Evolutionary conservation across 2,113 vertebrate genomes (phyloP).

Genomic region (Alosa alosa): DNA sequence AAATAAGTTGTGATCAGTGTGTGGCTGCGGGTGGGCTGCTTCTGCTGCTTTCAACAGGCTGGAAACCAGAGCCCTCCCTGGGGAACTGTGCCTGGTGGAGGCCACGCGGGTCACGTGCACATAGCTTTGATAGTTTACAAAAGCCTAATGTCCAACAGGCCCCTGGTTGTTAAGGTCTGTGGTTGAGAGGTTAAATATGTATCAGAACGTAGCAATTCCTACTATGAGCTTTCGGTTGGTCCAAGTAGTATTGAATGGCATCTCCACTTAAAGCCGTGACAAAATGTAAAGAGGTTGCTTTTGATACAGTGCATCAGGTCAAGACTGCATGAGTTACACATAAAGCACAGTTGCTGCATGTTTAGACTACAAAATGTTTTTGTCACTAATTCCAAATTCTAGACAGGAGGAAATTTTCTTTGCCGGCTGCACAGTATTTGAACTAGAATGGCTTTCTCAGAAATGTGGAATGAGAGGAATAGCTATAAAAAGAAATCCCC

Average conservation of each 20-base stretch:
- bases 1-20: slow-evolving; percentile 48
- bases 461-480: background rate
- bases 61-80: slow-evolving; percentile 11
- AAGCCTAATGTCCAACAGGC: slow-evolving; percentile 13
- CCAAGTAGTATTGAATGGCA: background rate
- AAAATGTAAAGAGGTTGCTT: background rate
- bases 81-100: background rate
- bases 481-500: background rate
- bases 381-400: background rate
- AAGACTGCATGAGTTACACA: background rate
- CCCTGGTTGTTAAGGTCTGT: background rate
- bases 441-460: background rate
- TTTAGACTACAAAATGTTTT: background rate
- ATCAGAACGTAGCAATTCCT: background rate
- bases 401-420: background rate
- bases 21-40: slow-evolving; percentile 40
- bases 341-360: background rate
- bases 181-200: background rate
- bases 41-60: background rate
- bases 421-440: background rate
- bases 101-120: slow-evolving; percentile 19
- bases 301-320: background rate
- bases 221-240: background rate
- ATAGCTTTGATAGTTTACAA: background rate
- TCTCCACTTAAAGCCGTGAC: background rate